Percentiles rank a stretch among this genome's conserved stretches.
Conservation (phyloP, 2,113 vertebrate genomes). For the Chiloscyllium plagiosum region DNA sequence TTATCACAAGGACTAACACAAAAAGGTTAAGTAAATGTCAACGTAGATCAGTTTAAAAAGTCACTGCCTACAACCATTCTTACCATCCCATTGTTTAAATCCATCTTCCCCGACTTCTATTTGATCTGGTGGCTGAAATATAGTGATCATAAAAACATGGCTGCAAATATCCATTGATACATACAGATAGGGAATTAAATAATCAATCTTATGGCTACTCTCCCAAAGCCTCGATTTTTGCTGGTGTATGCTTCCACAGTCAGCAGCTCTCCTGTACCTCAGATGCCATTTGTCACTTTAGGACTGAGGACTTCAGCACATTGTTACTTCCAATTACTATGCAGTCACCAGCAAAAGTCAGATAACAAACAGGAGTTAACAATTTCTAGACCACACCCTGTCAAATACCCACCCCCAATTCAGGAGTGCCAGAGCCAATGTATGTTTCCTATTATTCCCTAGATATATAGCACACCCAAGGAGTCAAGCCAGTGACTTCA, state of each 20-base stretch:
- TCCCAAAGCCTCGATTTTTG: background rate
- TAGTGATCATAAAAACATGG: conserved; percentile 76
- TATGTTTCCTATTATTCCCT: background rate
- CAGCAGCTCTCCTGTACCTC: background rate
- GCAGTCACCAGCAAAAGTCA: background rate
- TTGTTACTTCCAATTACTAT: background rate
- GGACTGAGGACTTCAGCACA: background rate
- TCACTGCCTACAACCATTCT: conserved; percentile 68
- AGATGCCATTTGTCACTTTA: background rate
- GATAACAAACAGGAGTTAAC: background rate
- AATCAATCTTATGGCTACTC: background rate
- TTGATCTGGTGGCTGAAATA: conserved; percentile 77
- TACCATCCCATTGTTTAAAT: conserved; percentile 82
- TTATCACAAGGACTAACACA: conserved; percentile 27
- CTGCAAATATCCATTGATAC: conserved; percentile 53
- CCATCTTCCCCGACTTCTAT: conserved; percentile 72
- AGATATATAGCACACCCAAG: background rate
- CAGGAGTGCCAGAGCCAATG: background rate
- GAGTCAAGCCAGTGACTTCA: background rate
- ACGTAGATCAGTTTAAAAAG: conserved; percentile 34
- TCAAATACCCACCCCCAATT: too few relatives aligned
- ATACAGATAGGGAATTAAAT: background rate
- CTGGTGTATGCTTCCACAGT: background rate
- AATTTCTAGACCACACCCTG: background rate
- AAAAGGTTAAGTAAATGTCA: conserved; percentile 24